Conservation (phyloP, 2,113 vertebrate species). For the Stegostoma tigrinum region DNA sequence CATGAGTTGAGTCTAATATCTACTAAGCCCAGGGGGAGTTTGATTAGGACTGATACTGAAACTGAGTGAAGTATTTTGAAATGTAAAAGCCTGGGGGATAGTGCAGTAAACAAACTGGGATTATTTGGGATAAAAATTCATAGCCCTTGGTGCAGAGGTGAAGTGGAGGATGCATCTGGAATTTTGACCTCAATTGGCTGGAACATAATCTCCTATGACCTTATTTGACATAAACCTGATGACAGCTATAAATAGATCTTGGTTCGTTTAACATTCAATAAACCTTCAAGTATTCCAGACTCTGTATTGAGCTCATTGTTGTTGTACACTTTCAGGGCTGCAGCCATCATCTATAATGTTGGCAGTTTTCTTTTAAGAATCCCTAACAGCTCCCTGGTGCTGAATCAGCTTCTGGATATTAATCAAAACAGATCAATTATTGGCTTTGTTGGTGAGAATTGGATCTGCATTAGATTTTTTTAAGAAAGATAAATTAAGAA, state of each 20-base stretch:
- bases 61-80: not conserved
- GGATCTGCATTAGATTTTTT: not conserved
- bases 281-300: not conserved
- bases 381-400: not conserved
- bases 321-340: not conserved
- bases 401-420: not conserved
- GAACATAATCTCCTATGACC: not conserved
- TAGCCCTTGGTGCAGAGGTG: not conserved
- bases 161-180: not conserved
- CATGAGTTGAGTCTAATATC: not conserved
- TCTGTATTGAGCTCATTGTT: not conserved
- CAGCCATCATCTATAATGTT: not conserved
- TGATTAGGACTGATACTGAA: not conserved
- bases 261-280: not conserved
- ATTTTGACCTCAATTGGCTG: not conserved
- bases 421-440: not conserved
- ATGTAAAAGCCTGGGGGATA: not conserved
- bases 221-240: not conserved
- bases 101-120: not conserved
- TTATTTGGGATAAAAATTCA: not conserved
- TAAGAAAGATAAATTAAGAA: not conserved
- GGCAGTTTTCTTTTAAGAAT: not conserved
- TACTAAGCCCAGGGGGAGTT: not conserved
- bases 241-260: not conserved
- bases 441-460: not conserved